Base-by-base conservation (phyloP, 1,140 invertebrate genomes). In the Diorhabda sublineata region DNA sequence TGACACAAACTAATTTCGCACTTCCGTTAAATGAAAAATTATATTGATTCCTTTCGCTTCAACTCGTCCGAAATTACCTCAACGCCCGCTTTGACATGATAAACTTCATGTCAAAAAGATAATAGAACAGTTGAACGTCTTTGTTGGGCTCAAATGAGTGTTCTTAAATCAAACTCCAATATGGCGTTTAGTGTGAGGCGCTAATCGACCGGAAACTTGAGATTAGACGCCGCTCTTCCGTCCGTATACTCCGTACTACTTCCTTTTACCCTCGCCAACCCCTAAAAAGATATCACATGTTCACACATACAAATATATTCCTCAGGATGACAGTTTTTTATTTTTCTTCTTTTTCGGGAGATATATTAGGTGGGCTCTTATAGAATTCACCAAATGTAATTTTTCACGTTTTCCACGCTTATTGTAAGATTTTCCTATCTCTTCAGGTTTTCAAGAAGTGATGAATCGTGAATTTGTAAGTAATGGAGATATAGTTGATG, bases 151-250 rank as follows among this genome's bases (percentile, higher is more conserved):
- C 74, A 79, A 79, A 79, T 79, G 78, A 78, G 78, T 77, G 77
- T 79, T 78, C 78, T 77, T 79, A 79, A 78, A 79, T 79, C 78
- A 79, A 79, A 79, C 74, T 77, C 77, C 78, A 79, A 79, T 79
- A 79, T 79, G 78, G 78, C 77, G 78, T 71, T 73, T 74, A 74
- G 72, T 78, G 74, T 76, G 69, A 71, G 71, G 42, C 70, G 73
- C 77, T 77, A 79, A 79, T 79, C 78, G 78, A 78, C 71, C 76
- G 76, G 76, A 79, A 79, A 78, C 76, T 77, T 71, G 66, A 79
- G 78, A 79, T 79, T 79, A 79, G 76, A 77, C 73, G 69, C 71
- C 69, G 64, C 58, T 69, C 73, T 74, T 76, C 71, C 75, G 74
- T 67, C 65, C 45, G 45, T 62, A 62, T 6, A 44, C 61, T 62